Percentiles rank a stretch among this genome's conserved stretches.
Evolutionary conservation across 2,797 vertebrate genomes (phyloP).

Genomic region (Phrynocephalus forsythii): DNA sequence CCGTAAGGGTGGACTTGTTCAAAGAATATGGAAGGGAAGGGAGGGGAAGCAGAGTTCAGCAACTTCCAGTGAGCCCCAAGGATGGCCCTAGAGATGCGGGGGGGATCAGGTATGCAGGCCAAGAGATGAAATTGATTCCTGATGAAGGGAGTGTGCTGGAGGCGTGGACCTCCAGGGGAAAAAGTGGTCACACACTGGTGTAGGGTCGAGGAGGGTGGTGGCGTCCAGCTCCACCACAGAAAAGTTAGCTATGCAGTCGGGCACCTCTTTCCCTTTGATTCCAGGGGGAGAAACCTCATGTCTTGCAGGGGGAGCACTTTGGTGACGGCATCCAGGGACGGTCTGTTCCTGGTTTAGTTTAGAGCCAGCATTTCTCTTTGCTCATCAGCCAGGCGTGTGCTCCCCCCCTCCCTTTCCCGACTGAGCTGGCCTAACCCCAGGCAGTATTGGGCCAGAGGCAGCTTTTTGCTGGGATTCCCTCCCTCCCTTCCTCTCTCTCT

Average conservation of each 20-base stretch:
- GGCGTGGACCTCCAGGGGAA: not conserved
- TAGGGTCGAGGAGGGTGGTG: not conserved
- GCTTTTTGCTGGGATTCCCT: not conserved
- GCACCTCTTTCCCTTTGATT: conserved; percentile 20
- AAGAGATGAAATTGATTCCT: not conserved
- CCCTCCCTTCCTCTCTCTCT: not conserved
- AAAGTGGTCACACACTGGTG: no score
- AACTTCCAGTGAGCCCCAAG: not conserved
- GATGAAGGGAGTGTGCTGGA: not conserved
- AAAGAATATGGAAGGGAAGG: no score
- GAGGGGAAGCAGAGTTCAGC: not conserved
- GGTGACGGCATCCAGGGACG: not conserved
- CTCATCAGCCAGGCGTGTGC: conserved; percentile 24
- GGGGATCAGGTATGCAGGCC: not conserved
- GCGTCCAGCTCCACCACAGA: not conserved
- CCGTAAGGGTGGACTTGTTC: not conserved
- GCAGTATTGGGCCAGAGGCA: conserved; percentile 4
- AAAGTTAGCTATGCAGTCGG: not conserved
- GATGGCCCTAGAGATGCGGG: no score
- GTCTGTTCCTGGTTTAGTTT: conserved; percentile 19
- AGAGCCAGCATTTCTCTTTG: conserved; percentile 17
- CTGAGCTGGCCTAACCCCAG: not conserved
- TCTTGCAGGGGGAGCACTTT: not conserved
- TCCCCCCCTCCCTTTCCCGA: not conserved
- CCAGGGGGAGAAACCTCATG: not conserved